Evolutionary conservation across 2,797 vertebrate species (phyloP).

Genomic region (Chelon auratus): DNA sequence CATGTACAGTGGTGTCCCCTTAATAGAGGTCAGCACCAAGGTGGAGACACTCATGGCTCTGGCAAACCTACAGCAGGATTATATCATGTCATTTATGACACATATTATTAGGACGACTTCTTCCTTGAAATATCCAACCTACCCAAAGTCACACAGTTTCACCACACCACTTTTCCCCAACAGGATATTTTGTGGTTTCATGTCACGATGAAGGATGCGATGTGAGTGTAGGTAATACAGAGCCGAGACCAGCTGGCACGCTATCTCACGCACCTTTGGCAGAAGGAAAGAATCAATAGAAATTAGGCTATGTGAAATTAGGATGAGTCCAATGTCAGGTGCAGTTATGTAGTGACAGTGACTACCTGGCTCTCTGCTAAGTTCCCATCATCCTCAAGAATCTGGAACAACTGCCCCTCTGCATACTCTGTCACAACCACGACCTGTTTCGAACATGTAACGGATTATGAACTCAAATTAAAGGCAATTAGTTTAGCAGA

Average conservation of each 20-base stretch:
- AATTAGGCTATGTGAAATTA: not conserved
- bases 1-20: conserved; percentile 98
- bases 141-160: conserved; percentile 99
- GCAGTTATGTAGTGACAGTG: not conserved
- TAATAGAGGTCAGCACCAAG: conserved; percentile 96
- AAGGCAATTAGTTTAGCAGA: not conserved
- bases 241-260: conserved; percentile 95
- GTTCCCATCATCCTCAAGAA: conserved; percentile 93
- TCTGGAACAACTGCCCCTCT: conserved; percentile 96
- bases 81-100: not conserved
- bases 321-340: not conserved
- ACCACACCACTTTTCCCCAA: conserved; percentile 92
- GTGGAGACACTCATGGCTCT: conserved; percentile 97
- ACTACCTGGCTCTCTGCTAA: conserved; percentile 92
- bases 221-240: conserved; percentile 97
- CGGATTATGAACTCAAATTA: not conserved
- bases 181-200: conserved; percentile 99
- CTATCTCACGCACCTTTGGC: conserved; percentile 89
- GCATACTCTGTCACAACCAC: conserved; percentile 98
- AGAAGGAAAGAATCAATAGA: not conserved
- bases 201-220: conserved; percentile 97
- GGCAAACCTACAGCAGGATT: conserved; percentile 89
- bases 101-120: not conserved
- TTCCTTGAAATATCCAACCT: conserved; percentile 45
- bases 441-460: conserved; percentile 82